Evolutionary conservation across 2,888 invertebrate genomes (phyloP).

Genomic region (Spodoptera littoralis): DNA sequence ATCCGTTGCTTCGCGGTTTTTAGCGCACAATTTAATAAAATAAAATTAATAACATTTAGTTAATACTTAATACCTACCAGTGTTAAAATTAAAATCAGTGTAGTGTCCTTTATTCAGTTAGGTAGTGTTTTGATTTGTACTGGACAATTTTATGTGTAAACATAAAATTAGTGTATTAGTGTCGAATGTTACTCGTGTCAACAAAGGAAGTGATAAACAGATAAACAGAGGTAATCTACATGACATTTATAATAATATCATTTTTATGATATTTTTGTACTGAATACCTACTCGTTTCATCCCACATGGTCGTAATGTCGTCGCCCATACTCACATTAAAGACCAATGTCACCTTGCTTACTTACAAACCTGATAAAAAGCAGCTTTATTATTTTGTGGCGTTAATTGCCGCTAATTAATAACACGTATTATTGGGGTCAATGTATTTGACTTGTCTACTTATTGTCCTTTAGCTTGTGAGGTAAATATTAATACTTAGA

Average conservation of each 20-base stretch:
- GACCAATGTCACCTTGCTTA: constrained; percentile 38
- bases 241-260: not conserved
- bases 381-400: too few relatives aligned
- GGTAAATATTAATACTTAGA: too few relatives aligned
- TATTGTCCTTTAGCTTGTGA: too few relatives aligned
- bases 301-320: constrained; percentile 23
- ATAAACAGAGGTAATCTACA: constrained; percentile 36
- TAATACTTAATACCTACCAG: too few relatives aligned
- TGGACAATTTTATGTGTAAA: not conserved
- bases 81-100: too few relatives aligned
- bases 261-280: not conserved
- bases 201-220: constrained; percentile 9
- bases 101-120: too few relatives aligned
- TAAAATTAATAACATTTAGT: too few relatives aligned
- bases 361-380: not conserved
- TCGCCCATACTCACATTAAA: not conserved
- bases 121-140: too few relatives aligned
- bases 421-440: too few relatives aligned
- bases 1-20: constrained; percentile 41
- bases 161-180: constrained; percentile 10
- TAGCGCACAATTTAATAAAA: constrained; percentile 23
- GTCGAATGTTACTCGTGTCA: constrained; percentile 21
- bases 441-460: too few relatives aligned
- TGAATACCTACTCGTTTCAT: not conserved
- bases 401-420: too few relatives aligned